Evolutionary conservation across 1,140 invertebrate species (phyloP).

Genomic region (Mercenaria mercenaria): DNA sequence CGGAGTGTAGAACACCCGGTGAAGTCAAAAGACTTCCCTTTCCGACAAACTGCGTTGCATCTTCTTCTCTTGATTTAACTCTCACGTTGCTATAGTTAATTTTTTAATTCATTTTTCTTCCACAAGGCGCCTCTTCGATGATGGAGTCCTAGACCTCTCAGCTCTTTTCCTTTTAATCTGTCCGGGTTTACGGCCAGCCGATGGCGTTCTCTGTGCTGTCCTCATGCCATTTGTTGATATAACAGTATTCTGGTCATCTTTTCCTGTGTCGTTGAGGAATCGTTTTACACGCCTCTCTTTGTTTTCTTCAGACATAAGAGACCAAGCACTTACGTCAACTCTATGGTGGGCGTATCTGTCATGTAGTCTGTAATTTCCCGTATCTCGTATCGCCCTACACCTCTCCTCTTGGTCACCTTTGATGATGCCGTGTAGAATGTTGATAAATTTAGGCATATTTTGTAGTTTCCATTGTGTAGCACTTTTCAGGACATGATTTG

Average conservation of each 20-base stretch:
- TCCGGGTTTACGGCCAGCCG: constrained; percentile 17
- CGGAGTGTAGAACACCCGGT: no score
- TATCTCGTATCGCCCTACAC: constrained; percentile 24
- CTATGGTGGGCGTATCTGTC: neutral
- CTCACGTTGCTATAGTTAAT: neutral
- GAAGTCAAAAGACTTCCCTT: neutral
- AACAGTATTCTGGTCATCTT: neutral
- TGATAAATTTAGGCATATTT: constrained; percentile 37
- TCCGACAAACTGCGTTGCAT: neutral
- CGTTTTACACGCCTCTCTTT: neutral
- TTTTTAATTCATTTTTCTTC: no score
- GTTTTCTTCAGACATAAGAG: constrained; percentile 7
- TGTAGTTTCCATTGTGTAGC: constrained; percentile 30
- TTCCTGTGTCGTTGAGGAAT: neutral
- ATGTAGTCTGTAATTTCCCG: constrained; percentile 19
- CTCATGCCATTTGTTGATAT: neutral
- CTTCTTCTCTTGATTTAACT: neutral
- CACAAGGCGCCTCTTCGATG: no score
- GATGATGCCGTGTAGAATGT: constrained; percentile 5
- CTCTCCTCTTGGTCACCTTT: constrained; percentile 42
- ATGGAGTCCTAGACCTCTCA: neutral
- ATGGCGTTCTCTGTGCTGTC: neutral
- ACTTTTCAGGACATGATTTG: constrained; percentile 47
- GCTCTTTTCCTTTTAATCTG: constrained; percentile 1
- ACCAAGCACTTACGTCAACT: neutral